A percentile compares a stretch with the other conserved stretches of the same genome.
Evolutionary conservation across 2,888 invertebrate species (phyloP).

Genomic region (Agrochola lychnidis): DNA sequence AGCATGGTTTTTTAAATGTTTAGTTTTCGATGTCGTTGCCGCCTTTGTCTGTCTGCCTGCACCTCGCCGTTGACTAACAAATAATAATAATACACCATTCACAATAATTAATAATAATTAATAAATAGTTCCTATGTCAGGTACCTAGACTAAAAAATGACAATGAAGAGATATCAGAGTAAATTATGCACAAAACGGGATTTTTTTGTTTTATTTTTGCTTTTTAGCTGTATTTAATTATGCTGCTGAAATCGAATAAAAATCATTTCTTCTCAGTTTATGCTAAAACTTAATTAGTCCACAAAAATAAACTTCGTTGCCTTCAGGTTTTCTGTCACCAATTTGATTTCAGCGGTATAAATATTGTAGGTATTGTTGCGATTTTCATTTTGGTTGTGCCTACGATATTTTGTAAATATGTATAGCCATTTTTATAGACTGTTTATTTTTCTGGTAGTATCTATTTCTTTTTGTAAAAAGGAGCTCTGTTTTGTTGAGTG

Average conservation of each 20-base stretch:
- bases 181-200: conserved; percentile 8
- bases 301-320: background rate
- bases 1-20: conserved; percentile 51
- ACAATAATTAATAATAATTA: conserved; percentile 34
- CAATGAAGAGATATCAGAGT: conserved; percentile 5
- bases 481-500: conserved; percentile 12
- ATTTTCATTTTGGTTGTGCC: conserved; percentile 4
- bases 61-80: conserved; percentile 74
- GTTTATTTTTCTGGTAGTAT: conserved; percentile 6
- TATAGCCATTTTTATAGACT: background rate
- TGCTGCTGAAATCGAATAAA: conserved; percentile 49
- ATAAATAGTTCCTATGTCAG: conserved; percentile 12
- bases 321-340: background rate
- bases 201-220: conserved; percentile 11
- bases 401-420: conserved; percentile 4
- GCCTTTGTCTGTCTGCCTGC: conserved; percentile 77
- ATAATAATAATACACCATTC: conserved; percentile 28
- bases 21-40: conserved; percentile 42
- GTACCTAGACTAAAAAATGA: conserved; percentile 16
- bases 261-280: background rate
- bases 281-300: background rate
- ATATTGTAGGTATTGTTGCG: conserved; percentile 4
- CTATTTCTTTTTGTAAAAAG: background rate
- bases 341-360: conserved; percentile 48
- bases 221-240: conserved; percentile 18